These are phyloP conservation scores for Crioceris asparagi DNA, from an alignment of 2,888 invertebrate genomes.

Conservation along the genomic window DNA sequence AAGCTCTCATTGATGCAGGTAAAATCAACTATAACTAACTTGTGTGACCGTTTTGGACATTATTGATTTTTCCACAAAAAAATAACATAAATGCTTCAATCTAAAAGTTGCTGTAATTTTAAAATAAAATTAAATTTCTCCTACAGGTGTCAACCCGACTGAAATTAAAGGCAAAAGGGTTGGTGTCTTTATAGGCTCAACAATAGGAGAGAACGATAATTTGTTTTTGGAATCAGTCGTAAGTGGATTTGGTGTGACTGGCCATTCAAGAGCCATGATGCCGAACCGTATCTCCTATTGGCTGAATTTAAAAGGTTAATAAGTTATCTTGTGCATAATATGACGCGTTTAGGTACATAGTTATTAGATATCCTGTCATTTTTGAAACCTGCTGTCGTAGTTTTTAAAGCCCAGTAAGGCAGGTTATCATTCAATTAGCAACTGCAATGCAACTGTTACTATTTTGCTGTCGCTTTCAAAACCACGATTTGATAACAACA, in stretches of 20 bases:
- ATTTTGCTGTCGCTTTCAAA: no score
- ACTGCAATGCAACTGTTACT: no score
- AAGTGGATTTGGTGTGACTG: conserved; percentile 55
- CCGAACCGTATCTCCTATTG: conserved; percentile 88
- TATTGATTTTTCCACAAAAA: no score
- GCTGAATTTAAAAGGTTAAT: conserved; percentile 73
- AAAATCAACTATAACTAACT: no score
- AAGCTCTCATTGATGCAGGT: conserved; percentile 42
- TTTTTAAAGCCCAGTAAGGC: no score
- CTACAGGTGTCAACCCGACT: conserved; percentile 36
- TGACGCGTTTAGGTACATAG: no score
- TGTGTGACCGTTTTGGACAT: no score
- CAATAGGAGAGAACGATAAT: conserved; percentile 40
- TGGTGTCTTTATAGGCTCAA: conserved; percentile 38
- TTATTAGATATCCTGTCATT: no score
- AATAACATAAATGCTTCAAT: background rate
- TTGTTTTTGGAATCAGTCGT: conserved; percentile 42
- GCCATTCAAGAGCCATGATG: conserved; percentile 86
- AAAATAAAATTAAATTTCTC: background rate
- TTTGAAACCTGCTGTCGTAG: no score
- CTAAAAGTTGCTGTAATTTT: background rate
- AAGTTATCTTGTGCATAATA: no score
- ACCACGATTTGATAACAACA: no score
- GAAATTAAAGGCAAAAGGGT: conserved; percentile 37
- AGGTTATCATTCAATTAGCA: no score